phyloP scores from a whole-genome alignment of 2,113 vertebrate genomes.

The Noctilio leporinus region DNA sequence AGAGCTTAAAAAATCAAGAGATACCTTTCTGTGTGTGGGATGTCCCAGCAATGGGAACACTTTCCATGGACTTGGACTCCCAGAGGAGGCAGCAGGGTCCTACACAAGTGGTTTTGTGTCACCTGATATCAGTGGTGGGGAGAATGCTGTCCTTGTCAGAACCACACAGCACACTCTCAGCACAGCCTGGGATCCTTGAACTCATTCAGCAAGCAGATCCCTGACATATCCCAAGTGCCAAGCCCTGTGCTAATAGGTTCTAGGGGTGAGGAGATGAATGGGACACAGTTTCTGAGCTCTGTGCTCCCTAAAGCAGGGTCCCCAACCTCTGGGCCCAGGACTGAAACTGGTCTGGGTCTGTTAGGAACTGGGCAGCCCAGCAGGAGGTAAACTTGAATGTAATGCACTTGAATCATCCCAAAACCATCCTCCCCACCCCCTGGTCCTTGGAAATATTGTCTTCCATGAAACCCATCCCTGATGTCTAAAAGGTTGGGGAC shows the following conservation, averaged over 20 bases:
- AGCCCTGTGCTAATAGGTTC: not conserved
- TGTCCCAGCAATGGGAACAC: too few species aligned
- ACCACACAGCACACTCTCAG: not conserved
- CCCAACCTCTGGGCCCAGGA: too few species aligned
- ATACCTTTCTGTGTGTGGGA: not conserved
- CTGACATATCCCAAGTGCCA: not conserved
- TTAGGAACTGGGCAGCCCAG: too few species aligned
- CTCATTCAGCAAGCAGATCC: not conserved
- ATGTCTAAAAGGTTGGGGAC: too few species aligned
- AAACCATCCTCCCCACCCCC: too few species aligned
- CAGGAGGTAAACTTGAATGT: too few species aligned
- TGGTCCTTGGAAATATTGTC: too few species aligned
- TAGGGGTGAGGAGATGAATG: not conserved
- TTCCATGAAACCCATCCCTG: too few species aligned
- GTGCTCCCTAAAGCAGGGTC: not conserved
- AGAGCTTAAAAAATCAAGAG: not conserved
- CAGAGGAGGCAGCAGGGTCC: not conserved
- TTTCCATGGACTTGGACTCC: not conserved
- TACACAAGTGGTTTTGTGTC: not conserved
- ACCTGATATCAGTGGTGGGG: not conserved
- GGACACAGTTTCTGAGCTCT: accelerated
- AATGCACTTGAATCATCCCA: too few species aligned
- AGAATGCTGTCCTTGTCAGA: not conserved
- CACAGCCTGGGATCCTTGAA: not conserved
- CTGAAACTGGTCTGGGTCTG: too few species aligned